Conservation (phyloP, 2,113 vertebrate species). For the Sphyrna mokarran region DNA sequence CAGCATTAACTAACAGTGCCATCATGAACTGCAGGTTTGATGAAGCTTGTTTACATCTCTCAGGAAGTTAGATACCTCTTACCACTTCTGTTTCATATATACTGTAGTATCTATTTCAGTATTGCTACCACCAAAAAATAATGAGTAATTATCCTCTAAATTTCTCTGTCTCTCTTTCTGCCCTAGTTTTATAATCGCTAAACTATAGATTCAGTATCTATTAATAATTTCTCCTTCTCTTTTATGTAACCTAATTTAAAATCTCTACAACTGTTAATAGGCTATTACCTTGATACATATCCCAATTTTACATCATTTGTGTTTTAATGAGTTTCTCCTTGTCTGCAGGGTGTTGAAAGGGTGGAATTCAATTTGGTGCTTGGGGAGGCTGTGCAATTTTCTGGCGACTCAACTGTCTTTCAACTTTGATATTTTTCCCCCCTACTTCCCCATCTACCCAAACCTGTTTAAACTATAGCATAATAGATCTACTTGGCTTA, state of each 20-base stretch:
- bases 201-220: not conserved
- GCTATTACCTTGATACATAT: slow-evolving; percentile 19
- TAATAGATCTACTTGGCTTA: not conserved
- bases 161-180: not conserved
- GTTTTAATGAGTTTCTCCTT: not conserved
- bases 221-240: slow-evolving; percentile 26
- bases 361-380: not conserved
- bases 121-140: not conserved
- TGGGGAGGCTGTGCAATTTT: not conserved
- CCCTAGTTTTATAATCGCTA: slow-evolving; percentile 10
- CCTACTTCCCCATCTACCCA: not conserved
- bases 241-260: slow-evolving; percentile 18
- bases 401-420: not conserved
- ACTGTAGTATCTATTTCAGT: not conserved
- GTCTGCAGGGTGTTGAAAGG: not conserved
- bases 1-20: not conserved
- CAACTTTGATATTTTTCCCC: not conserved
- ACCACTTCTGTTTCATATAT: not conserved
- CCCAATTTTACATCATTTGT: not conserved
- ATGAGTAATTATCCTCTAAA: not conserved
- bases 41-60: slow-evolving; percentile 1
- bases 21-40: not conserved
- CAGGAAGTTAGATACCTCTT: not conserved
- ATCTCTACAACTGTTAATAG: slow-evolving; percentile 6
- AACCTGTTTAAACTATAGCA: not conserved